phyloP scores from a whole-genome alignment of 2,113 vertebrate species.

The Smithornis capensis region DNA sequence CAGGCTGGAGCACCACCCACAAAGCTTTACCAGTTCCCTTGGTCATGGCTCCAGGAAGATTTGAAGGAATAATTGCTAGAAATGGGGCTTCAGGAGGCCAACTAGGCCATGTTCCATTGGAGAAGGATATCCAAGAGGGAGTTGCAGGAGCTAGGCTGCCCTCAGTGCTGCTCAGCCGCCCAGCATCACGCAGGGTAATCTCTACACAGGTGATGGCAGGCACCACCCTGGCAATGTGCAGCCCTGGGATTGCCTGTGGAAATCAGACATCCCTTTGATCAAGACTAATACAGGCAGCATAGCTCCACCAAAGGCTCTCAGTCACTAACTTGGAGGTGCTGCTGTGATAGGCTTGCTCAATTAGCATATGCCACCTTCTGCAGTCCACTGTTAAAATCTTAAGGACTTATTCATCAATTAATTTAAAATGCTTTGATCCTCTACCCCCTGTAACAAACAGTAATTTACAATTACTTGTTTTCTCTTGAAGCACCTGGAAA shows the following conservation, averaged over 20 bases:
- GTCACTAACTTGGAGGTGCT: too few relatives aligned
- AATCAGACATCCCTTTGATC: background rate
- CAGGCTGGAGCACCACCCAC: background rate
- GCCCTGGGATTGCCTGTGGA: background rate
- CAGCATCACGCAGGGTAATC: background rate
- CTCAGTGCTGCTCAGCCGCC: background rate
- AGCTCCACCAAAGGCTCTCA: background rate
- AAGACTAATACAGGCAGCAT: background rate
- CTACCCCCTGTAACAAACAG: background rate
- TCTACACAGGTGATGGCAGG: background rate
- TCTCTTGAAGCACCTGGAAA: background rate
- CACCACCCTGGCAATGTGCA: background rate
- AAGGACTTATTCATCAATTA: background rate
- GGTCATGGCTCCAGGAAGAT: background rate
- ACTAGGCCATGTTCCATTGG: rapidly evolving
- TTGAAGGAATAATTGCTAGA: background rate
- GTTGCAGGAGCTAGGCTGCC: background rate
- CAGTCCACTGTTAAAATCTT: background rate
- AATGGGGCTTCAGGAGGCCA: background rate
- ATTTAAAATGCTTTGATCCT: background rate
- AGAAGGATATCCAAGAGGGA: background rate
- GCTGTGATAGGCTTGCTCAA: background rate
- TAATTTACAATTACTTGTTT: background rate
- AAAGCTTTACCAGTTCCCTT: background rate
- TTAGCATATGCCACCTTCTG: background rate